phyloP scores from a whole-genome alignment of 1,140 invertebrate species.

The Ganaspis sp. region DNA sequence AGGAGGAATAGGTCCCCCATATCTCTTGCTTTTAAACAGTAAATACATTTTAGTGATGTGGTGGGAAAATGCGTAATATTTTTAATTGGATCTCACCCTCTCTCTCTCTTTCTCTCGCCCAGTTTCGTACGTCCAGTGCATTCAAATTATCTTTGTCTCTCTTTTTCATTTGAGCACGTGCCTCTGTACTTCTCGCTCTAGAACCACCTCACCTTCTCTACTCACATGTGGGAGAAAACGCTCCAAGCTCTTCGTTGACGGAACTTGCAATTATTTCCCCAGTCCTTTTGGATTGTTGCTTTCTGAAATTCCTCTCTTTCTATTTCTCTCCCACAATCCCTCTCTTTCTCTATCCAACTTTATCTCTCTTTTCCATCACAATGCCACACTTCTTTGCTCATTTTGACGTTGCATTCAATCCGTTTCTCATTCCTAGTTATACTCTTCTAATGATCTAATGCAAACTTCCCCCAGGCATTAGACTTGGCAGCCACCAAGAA shows the following conservation, averaged over 20 bases:
- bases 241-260: slow-evolving; percentile 59
- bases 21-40: slow-evolving; percentile 69
- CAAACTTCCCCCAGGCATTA: slow-evolving; percentile 61
- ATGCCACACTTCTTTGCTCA: slow-evolving; percentile 52
- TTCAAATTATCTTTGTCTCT: slow-evolving; percentile 38
- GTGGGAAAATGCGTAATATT: slow-evolving; percentile 75
- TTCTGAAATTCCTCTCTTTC: slow-evolving; percentile 63
- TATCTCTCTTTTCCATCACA: slow-evolving; percentile 45
- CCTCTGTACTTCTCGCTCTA: slow-evolving; percentile 52
- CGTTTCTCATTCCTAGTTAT: slow-evolving; percentile 30
- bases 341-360: slow-evolving; percentile 34
- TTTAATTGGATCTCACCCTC: slow-evolving; percentile 74
- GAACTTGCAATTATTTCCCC: slow-evolving; percentile 68
- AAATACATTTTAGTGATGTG: slow-evolving; percentile 72
- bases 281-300: slow-evolving; percentile 68
- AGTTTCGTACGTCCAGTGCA: slow-evolving; percentile 33
- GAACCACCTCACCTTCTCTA: slow-evolving; percentile 33
- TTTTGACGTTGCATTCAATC: slow-evolving; percentile 48
- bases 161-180: slow-evolving; percentile 50
- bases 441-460: slow-evolving; percentile 41
- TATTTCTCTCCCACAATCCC: neutral
- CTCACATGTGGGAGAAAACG: slow-evolving; percentile 55
- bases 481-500: slow-evolving; percentile 46
- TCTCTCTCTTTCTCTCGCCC: slow-evolving; percentile 47
- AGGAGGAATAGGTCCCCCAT: neutral